Base-by-base conservation (phyloP, 2,113 vertebrate genomes). In the Bucco capensis region DNA sequence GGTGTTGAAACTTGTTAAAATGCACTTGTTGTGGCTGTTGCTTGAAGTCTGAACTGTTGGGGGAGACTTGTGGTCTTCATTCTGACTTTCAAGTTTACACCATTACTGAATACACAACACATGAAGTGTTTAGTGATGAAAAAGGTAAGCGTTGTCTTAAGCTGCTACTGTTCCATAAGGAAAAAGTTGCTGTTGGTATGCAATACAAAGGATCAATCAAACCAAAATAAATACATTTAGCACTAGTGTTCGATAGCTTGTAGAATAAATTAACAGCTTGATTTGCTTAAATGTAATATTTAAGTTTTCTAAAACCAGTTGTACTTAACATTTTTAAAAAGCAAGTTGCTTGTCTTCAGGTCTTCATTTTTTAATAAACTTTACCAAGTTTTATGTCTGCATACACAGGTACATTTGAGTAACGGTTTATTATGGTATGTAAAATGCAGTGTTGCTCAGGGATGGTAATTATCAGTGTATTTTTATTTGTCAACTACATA, bases 401-500 rank as follows among this genome's bases (percentile, higher is more conserved):
- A n/a, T 71, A 54, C 24, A 42, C 3, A 80, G 30, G 33, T 81
- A 35, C 14, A 2, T 86, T 79, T 79, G 38, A 47, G 12, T 79
- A 65, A 69, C 27, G 80, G 22, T 81, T 91, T 74, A 31, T 71
- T 31, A 19, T 8, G 30, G 23, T 69, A 66, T 40, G 58, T 70
- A 65, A 94, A 84, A 87, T 77, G 42, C 42, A 82, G 7, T 82
- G 50, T 74, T 95, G 49, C 93, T 96, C 95, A 96, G 95, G 95
- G 92, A 93, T 83, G 51, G 50, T 89, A 70, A 47, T 82, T 70
- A 78, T 54, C 35, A 62, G 80, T 88, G 56, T 73, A 30, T 86
- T 95, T 94, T 77, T 89, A 80, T 83, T 91, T 76, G 69, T 90
- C 35, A 78, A 10, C 21, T 57, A 16, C 73, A 80, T 77, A 89